Evolutionary conservation across 2,888 invertebrate genomes (phyloP), one percentile per base, ranked within the genome.

Genomic region (Ormyrus nitidulus): DNA sequence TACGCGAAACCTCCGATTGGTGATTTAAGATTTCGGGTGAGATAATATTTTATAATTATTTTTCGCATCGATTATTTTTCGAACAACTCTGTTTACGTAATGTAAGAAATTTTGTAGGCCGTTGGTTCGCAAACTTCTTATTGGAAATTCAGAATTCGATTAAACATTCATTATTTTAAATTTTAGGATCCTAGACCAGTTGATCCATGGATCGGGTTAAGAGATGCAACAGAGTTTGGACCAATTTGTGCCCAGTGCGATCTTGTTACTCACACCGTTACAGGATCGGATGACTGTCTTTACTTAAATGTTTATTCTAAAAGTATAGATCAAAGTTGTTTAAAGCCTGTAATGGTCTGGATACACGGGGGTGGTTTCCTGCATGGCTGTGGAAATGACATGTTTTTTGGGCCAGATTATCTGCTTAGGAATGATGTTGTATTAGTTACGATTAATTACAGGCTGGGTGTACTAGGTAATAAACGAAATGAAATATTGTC

Each of bases 371-470:
- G 89, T 13, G 85, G 77, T 0, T 88, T 86, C 58, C n/a, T 70
- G 2, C 2, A 65, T 5, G 87, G 87, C 0, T 84, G 82, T 11
- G 85, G 86, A 1, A 80, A 86, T 76, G 83, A 84, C 46, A 11
- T 59, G 1, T 0, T 85, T 5, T 87, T 84, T 59, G 86, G 86
- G 0, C 87, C 88, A 0, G 87, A 88, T 80, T 87, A 85, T 69
- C 72, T 89, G 6, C 7, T 89, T 6, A 82, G 82, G 19, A 84
- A 85, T 65, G 84, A 88, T 49, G 64, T 88, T 9, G 69, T 89
- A 3, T 77, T 89, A 5, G 88, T 89, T 2, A 85, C 87, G 6
- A 65, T 88, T 11, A 89, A 89, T 84, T 89, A 88, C 74, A 83
- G 89, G 64, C 58, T 89, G 6, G 84, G 85, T 5, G 78, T 84